A percentile compares a stretch with the other conserved stretches of the same genome.
Conservation (phyloP, 2,888 invertebrate species). For the Napeogenes inachia region DNA sequence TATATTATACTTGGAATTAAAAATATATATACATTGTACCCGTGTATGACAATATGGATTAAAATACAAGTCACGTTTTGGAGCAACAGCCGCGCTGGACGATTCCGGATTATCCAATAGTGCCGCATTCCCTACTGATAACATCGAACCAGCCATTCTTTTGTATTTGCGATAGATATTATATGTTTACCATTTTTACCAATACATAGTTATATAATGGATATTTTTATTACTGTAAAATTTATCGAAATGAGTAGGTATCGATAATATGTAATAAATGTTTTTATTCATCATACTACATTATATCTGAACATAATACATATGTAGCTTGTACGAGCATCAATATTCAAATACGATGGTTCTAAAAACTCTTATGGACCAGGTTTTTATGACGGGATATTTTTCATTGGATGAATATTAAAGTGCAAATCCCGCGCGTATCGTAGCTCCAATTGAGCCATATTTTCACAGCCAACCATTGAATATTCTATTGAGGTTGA, state of each 20-base stretch:
- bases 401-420: conserved; percentile 72
- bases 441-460: conserved; percentile 62
- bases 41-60: not conserved
- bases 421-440: conserved; percentile 60
- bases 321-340: conserved; percentile 61
- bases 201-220: no score
- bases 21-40: not conserved
- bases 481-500: conserved; percentile 69
- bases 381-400: conserved; percentile 66
- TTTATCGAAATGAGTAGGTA: no score
- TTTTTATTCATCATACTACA: conserved; percentile 24
- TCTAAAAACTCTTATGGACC: conserved; percentile 67
- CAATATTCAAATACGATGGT: conserved; percentile 67
- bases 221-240: no score
- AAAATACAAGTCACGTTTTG: conserved; percentile 24
- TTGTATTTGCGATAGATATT: conserved; percentile 3
- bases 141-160: conserved; percentile 1
- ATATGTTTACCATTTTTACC: not conserved
- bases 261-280: no score
- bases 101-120: conserved; percentile 24
- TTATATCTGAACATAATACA: conserved; percentile 36
- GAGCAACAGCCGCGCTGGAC: conserved; percentile 22
- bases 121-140: conserved; percentile 14
- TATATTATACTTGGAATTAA: not conserved
- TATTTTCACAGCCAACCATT: conserved; percentile 66